Evolutionary conservation across 2,797 vertebrate genomes (phyloP), one percentile per base, ranked within the genome.

Genomic region (Falco novaeseelandiae): DNA sequence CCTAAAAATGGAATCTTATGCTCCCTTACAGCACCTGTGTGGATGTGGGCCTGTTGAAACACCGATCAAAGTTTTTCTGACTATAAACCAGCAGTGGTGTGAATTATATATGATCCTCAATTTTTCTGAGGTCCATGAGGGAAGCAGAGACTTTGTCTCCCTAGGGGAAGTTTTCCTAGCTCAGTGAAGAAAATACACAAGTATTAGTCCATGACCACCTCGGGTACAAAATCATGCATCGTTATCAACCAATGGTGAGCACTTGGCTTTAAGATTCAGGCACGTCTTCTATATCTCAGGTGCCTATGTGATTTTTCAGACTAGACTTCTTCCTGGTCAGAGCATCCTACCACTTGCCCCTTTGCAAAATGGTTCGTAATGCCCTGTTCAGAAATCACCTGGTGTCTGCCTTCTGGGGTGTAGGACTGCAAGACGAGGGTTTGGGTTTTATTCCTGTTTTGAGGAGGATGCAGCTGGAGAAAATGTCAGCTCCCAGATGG

Each of bases 111-210:
- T 29, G 25, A 17, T 6, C 29, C 11, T 20, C 8, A 12, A 0
- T 26, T 80, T 10, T 80, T 73, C 59, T 70, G 48, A 71, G 25
- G 25, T 51, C 42, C 38, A 4, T 27, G 30, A 12, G 40, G 29
- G 21, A 76, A 69, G 42, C 2, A 0, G 15, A 83, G 32, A 3
- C 48, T 87, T 93, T 80, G 13, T 62, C 14, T 71, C 38, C 49
- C 16, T 9, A 0, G 8, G 8, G 6, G 1, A 3, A 32, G 3
- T 42, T 79, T 38, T 70, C 22, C 16, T 70, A 25, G 5, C 38
- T 81, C 20, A 21, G 1, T 52, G 34, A 81, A 73, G 57, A 71
- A 90, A 90, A 78, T 25, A 30, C 3, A 4, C 8, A 58, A 30
- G 3, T 46, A 12, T 23, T 76, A 69, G 25, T 70, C 54, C 26